These are phyloP conservation scores for Phyllostomus hastatus DNA, from an alignment of 2,113 vertebrate genomes.

Conservation along the genomic window DNA sequence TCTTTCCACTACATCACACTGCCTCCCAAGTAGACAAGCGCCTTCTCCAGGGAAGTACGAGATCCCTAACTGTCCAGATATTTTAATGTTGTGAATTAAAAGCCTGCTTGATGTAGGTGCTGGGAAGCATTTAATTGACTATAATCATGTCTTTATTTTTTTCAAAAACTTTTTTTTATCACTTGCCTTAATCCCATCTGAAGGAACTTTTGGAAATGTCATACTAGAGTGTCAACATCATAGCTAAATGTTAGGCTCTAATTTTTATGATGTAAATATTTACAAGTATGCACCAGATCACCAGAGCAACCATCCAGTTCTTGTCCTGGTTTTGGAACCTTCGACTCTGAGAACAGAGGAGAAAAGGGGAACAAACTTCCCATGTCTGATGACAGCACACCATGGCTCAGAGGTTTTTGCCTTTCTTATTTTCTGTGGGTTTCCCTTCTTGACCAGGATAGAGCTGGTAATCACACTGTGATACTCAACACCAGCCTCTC, in stretches of 20 bases:
- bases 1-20: conserved; percentile 55
- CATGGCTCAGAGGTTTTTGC: neutral
- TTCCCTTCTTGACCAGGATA: neutral
- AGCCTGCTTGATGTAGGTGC: neutral
- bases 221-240: neutral
- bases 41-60: conserved; percentile 47
- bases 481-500: neutral
- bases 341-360: conserved; percentile 7
- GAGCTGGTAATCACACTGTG: neutral
- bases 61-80: conserved; percentile 22
- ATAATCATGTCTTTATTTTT: conserved; percentile 17
- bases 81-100: conserved; percentile 39
- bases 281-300: conserved; percentile 5
- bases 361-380: conserved; percentile 22
- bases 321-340: conserved; percentile 23
- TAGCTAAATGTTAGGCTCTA: neutral
- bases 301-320: conserved; percentile 39
- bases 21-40: conserved; percentile 45
- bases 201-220: neutral
- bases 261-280: conserved; percentile 58
- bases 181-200: conserved; percentile 11
- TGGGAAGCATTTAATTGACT: conserved; percentile 42
- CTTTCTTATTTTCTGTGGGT: neutral
- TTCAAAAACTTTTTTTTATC: neutral
- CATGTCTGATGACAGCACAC: neutral